Percentiles rank a stretch among this genome's conserved stretches.
Evolutionary conservation across 1,140 invertebrate genomes (phyloP).

Genomic region (Phymorhynchus buccinoides): DNA sequence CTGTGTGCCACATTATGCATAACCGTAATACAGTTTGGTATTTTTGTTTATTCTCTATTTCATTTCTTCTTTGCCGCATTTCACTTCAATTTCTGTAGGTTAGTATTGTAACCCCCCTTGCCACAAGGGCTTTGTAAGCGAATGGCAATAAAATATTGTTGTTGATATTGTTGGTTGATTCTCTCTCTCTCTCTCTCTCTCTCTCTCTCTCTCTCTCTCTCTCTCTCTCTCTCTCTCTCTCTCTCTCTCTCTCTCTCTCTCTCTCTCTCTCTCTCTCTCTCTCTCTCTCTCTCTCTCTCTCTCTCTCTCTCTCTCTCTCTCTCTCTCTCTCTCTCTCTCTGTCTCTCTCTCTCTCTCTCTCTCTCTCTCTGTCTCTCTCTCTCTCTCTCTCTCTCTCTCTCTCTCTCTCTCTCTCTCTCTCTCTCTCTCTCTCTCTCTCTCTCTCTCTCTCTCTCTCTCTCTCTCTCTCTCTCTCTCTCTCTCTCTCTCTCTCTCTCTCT

Average conservation of each 20-base stretch:
- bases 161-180: too few species aligned
- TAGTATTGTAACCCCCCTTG: too few species aligned
- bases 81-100: too few species aligned
- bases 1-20: too few species aligned
- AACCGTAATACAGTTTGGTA: too few species aligned
- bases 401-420: not conserved
- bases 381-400: slow-evolving; percentile 9
- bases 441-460: not conserved
- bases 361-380: not conserved
- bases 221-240: not conserved
- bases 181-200: too few species aligned
- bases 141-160: too few species aligned
- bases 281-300: not conserved
- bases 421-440: not conserved
- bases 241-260: too few species aligned
- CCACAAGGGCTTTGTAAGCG: too few species aligned
- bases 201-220: not conserved
- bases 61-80: too few species aligned
- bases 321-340: not conserved
- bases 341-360: slow-evolving; percentile 3
- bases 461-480: too few species aligned
- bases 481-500: not conserved
- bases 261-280: not conserved
- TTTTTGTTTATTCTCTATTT: too few species aligned
- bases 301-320: not conserved